Conservation (phyloP, 2,113 vertebrate genomes). For the Drymodes brunneopygia region DNA sequence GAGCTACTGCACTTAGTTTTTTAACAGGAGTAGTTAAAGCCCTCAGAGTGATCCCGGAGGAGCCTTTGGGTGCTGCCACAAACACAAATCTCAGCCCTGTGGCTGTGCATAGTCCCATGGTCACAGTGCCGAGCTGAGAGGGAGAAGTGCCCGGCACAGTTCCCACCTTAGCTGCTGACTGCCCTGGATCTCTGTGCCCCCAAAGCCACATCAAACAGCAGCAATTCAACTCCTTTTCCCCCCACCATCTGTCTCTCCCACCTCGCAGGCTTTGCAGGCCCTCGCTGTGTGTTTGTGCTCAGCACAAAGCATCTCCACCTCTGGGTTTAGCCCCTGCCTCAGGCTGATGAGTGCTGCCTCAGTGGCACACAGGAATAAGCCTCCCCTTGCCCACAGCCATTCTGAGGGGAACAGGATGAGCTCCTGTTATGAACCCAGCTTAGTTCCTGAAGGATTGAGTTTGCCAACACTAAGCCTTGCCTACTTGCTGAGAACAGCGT, state of each 20-base stretch:
- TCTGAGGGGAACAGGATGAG: background rate
- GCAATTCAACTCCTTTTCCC: background rate
- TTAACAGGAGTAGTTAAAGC: background rate
- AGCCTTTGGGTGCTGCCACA: background rate
- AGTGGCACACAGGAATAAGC: background rate
- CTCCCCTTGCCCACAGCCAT: background rate
- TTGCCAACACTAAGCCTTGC: background rate
- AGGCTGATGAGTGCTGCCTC: background rate
- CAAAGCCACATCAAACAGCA: background rate
- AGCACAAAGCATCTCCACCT: background rate
- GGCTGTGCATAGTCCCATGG: background rate
- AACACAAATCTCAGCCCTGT: background rate
- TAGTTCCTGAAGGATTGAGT: background rate
- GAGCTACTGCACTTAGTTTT: background rate
- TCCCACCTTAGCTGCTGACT: background rate
- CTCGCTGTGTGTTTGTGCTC: background rate
- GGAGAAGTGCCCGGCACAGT: background rate
- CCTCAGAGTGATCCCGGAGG: background rate
- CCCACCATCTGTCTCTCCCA: background rate
- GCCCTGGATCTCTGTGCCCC: background rate
- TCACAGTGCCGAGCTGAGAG: fast-evolving
- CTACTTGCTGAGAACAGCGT: background rate
- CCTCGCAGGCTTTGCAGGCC: background rate
- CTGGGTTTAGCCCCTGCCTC: background rate
- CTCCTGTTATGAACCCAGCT: background rate